phyloP scores from a whole-genome alignment of 2,888 invertebrate species.

The Tineola bisselliella region DNA sequence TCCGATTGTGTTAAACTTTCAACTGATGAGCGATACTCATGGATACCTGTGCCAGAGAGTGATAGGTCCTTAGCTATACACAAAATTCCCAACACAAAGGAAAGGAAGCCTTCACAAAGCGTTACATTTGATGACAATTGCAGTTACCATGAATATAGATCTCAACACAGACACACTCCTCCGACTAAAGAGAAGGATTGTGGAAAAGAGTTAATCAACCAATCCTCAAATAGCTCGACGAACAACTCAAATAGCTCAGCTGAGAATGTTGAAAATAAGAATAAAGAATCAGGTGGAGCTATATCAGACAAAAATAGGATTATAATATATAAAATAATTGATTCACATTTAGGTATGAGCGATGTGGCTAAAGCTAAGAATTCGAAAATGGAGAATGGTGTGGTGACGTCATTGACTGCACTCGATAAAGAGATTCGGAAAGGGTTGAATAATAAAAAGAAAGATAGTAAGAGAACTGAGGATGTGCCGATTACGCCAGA shows the following conservation, averaged over 20 bases:
- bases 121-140: constrained; percentile 52
- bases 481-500: background rate
- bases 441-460: constrained; percentile 18
- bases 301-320: constrained; percentile 47
- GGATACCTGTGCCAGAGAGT: constrained; percentile 60
- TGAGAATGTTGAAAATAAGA: constrained; percentile 19
- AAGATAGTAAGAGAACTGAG: constrained; percentile 19
- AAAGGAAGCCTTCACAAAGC: constrained; percentile 29
- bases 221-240: constrained; percentile 19
- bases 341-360: constrained; percentile 19
- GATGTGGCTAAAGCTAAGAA: constrained; percentile 20
- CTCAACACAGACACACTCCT: constrained; percentile 55
- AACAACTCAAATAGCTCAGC: constrained; percentile 18
- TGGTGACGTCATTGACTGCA: constrained; percentile 23
- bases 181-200: constrained; percentile 38
- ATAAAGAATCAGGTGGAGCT: constrained; percentile 20
- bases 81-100: constrained; percentile 36
- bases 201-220: constrained; percentile 19
- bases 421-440: constrained; percentile 13
- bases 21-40: constrained; percentile 40
- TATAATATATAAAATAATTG: constrained; percentile 51
- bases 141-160: constrained; percentile 56
- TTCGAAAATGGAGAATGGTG: constrained; percentile 8
- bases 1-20: constrained; percentile 24
- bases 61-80: constrained; percentile 47